These are phyloP conservation scores for Gallinago stenura DNA, from an alignment of 2,797 vertebrate species.

Conservation along the genomic window DNA sequence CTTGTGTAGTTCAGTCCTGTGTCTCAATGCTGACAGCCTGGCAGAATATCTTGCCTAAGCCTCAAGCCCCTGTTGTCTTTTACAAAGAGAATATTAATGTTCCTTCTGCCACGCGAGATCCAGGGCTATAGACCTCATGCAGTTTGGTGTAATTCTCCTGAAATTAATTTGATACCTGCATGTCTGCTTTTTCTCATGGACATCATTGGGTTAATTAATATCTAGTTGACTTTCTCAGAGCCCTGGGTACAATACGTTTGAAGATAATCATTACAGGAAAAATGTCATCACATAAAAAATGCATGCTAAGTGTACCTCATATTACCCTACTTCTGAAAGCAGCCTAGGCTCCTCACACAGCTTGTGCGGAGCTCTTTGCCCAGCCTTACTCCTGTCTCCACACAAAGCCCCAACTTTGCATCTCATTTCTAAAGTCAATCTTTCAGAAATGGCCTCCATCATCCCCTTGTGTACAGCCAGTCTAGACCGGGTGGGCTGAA, in stretches of 20 bases:
- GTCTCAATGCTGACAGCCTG: neutral
- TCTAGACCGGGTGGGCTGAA: neutral
- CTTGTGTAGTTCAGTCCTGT: neutral
- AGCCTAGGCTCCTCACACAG: neutral
- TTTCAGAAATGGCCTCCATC: rapidly evolving
- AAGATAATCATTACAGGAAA: neutral
- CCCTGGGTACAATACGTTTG: rapidly evolving
- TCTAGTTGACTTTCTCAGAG: neutral
- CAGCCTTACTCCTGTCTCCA: neutral
- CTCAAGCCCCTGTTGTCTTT: neutral
- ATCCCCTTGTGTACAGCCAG: neutral
- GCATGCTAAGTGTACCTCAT: neutral
- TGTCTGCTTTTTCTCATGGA: neutral
- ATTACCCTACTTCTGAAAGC: neutral
- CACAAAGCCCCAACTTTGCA: neutral
- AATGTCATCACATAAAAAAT: neutral
- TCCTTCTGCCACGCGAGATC: neutral
- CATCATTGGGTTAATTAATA: neutral
- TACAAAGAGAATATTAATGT: neutral
- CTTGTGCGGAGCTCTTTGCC: rapidly evolving
- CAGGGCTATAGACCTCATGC: neutral
- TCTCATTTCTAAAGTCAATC: rapidly evolving
- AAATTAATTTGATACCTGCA: neutral
- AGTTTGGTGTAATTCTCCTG: neutral
- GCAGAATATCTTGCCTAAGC: neutral